Base-by-base conservation (phyloP, 1,140 invertebrate species). In the Solenopsis invicta region DNA sequence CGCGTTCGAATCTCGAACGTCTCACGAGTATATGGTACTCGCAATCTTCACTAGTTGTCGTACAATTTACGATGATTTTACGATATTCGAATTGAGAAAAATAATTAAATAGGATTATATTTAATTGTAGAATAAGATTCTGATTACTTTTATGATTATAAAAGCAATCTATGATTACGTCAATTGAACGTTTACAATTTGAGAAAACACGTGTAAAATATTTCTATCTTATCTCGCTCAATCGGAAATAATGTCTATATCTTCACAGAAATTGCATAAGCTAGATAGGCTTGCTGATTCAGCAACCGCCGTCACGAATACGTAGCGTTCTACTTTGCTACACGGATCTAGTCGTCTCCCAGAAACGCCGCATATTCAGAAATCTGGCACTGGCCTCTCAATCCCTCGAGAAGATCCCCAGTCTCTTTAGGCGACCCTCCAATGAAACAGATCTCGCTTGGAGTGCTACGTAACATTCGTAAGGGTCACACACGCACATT, bases 331-430 rank as follows among this genome's bases (percentile, higher is more conserved):
- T 41, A 50, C 48, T 69, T 66, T 85, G 74, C 45, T 34, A 78
- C 13, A 56, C 1, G 24, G 5, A 52, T 50, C 24, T 50, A 37
- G 29, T 34, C 37, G 13, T 59, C 50, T 66, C 48, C 3, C 18
- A 21, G 61, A 85, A 48, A 64, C 5, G 45, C 59, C 45, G 16
- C 54, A 21, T 64, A 56, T 48, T 85, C 37, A 52, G 67, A 67
- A 86, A 89, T 80, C 62, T 80, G 75, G 34, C 56, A 78, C n/a
- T 45, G 72, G 18, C 77, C 64, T 74, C 59, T 80, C 74, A 45
- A 89, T 48, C 37, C 9, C 52, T 78, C 24, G 18, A 54, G 37
- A 16, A 69, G 56, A 72, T 67, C 16, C 29, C 13, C 59, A 12
- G 24, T 12, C 71, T 62, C 54, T n/a, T 62, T 61, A 86, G 21